These are phyloP conservation scores for Entomyzon cyanotis DNA, from an alignment of 2,113 vertebrate genomes.

Conservation along the genomic window DNA sequence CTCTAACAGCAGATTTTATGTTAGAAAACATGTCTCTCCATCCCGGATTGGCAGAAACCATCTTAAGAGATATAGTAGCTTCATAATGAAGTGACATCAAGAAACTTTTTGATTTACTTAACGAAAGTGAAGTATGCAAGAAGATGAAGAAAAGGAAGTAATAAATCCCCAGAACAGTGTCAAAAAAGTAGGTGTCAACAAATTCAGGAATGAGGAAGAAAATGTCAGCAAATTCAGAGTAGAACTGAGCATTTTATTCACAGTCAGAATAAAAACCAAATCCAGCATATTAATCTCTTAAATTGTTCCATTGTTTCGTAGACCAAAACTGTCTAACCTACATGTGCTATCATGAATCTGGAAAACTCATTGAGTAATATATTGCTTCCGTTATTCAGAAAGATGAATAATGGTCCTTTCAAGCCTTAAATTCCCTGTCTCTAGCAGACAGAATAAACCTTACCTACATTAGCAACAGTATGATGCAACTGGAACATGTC, in stretches of 20 bases:
- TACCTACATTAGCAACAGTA: rapidly evolving
- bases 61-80: background rate
- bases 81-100: background rate
- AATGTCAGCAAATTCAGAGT: background rate
- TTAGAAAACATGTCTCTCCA: background rate
- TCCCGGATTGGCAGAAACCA: background rate
- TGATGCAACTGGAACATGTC: background rate
- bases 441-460: background rate
- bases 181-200: background rate
- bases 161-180: background rate
- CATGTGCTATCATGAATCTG: background rate
- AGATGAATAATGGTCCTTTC: background rate
- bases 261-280: background rate
- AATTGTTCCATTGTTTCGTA: background rate
- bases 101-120: background rate
- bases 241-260: background rate
- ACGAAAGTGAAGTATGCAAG: background rate
- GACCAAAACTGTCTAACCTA: background rate
- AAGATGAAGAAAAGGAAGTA: background rate
- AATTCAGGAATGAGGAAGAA: background rate
- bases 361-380: background rate
- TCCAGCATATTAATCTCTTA: background rate
- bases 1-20: background rate
- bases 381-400: background rate
- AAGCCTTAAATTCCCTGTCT: background rate